These are phyloP conservation scores for Bryconaethiops microstoma DNA, from an alignment of 2,797 vertebrate genomes.

Conservation along the genomic window DNA sequence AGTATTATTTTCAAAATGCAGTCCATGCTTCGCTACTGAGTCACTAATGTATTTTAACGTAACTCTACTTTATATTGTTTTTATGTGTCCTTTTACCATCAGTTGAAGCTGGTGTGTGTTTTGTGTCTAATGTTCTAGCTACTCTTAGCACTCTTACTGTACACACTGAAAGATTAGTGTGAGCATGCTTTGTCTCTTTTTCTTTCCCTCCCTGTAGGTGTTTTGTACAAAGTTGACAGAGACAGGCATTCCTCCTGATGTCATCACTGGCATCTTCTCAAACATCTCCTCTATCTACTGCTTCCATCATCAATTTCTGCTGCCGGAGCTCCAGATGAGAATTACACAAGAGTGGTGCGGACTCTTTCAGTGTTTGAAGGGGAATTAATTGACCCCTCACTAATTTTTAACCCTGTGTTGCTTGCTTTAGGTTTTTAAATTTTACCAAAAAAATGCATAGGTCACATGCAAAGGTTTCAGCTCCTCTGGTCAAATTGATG, in stretches of 20 bases:
- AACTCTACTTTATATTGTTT: too few relatives aligned
- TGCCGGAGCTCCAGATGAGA: conserved; percentile 91
- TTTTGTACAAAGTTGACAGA: conserved; percentile 92
- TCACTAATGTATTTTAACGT: too few relatives aligned
- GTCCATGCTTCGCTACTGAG: too few relatives aligned
- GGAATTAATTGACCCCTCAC: too few relatives aligned
- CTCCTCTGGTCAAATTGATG: too few relatives aligned
- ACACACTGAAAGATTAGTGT: neutral
- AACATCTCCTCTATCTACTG: conserved; percentile 98
- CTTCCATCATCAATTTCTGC: conserved; percentile 94
- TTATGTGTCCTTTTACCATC: too few relatives aligned
- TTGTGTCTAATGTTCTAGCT: neutral
- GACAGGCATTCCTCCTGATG: conserved; percentile 88
- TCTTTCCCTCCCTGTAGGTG: conserved; percentile 73
- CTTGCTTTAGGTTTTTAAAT: too few relatives aligned
- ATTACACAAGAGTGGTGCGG: conserved; percentile 93
- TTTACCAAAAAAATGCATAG: too few relatives aligned
- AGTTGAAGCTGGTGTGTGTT: too few relatives aligned
- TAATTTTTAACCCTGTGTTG: too few relatives aligned
- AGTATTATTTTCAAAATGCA: too few relatives aligned
- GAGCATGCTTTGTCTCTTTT: neutral
- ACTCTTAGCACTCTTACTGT: neutral
- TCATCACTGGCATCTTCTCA: conserved; percentile 96
- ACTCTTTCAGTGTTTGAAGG: neutral
- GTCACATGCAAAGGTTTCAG: too few relatives aligned